Base-by-base conservation (phyloP, 2,888 invertebrate genomes). In the Thera obeliscata region DNA sequence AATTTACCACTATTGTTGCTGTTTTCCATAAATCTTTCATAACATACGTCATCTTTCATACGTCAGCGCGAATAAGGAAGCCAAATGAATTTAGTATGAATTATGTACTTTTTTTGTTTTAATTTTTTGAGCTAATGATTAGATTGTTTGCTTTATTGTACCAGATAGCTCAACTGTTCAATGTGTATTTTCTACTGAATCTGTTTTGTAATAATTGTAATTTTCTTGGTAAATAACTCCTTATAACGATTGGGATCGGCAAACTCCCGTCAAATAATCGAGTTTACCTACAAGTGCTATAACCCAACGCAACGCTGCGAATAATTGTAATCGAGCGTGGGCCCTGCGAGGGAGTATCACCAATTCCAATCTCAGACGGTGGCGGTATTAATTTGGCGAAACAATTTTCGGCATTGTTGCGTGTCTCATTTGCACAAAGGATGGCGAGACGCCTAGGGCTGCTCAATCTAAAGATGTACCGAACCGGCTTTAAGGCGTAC, bases 401-500 rank as follows among this genome's bases (percentile, higher is more conserved):
- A 84, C 82, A 82, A 85, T 88, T 86, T 84, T 81, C 80, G 81
- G 82, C 81, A 85, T 87, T 86, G 84, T 86, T 86, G 83, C 79
- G 81, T 84, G 85, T 87, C 86, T 87, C 87, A 88, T 90, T 88
- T 88, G 84, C 85, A 88, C 87, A 87, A 85, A 84, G 82, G 84
- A 87, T 81, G 78, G 81, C 75, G 65, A 50, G 64, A 62, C 64
- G 66, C 55, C 56, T 64, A 66, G 71, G 69, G 71, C 48, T 61
- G 61, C 71, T 61, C 61, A 35, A 43, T 43, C 8, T 56, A 41
- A 48, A 11, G 43, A 38, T 22, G 33, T 56, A 49, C 22, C 1
- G 35, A 50, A 52, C 64, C 60, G 61, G 56, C 60, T 64, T 67
- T 61, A 36, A 50, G 11, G n/a, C 36, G 0, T 54, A 22, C 22